Evolutionary conservation across 2,797 vertebrate genomes (phyloP).

Genomic region (Tokudaia tokunoshimensis): DNA sequence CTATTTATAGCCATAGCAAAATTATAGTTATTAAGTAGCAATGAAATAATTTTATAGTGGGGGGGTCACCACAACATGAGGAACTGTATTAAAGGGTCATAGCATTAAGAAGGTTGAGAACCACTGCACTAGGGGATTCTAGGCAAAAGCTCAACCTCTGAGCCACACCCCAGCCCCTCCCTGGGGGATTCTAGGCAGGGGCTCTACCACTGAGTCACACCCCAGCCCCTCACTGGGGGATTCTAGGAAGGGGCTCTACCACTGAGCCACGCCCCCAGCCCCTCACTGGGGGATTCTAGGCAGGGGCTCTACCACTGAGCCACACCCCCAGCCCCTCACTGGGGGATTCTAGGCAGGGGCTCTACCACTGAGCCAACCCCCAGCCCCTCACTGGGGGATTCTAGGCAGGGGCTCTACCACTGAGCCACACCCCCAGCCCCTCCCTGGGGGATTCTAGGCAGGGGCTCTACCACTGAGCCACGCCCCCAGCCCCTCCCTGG

Average conservation of each 20-base stretch:
- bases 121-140: not conserved
- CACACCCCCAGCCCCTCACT: not conserved
- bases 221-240: not conserved
- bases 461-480: no score
- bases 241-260: not conserved
- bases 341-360: no score
- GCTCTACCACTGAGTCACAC: not conserved
- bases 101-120: not conserved
- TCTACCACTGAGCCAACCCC: no score
- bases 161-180: not conserved
- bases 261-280: not conserved
- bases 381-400: no score
- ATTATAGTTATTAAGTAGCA: not conserved
- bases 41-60: not conserved
- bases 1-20: not conserved
- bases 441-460: no score
- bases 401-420: no score
- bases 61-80: not conserved
- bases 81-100: not conserved
- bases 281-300: not conserved
- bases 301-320: not conserved
- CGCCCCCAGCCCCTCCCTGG: no score
- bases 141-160: not conserved
- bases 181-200: not conserved
- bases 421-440: no score